A percentile compares a stretch with the other conserved stretches of the same genome.
Evolutionary conservation across 2,888 invertebrate species (phyloP).

Genomic region (Polydrusus tereticollis): DNA sequence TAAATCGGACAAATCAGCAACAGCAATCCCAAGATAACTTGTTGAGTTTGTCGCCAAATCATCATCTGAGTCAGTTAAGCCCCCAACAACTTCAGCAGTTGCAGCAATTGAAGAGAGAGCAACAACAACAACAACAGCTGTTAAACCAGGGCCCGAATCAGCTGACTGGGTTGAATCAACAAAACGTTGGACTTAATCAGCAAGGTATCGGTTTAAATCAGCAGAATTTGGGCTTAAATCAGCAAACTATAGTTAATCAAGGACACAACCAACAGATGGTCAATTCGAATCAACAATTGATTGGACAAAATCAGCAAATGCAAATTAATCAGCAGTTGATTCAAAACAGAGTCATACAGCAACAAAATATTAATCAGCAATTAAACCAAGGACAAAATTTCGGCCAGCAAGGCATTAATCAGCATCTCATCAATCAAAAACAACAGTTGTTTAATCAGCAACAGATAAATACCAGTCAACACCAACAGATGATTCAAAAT

Average conservation of each 20-base stretch:
- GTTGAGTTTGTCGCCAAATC: constrained; percentile 47
- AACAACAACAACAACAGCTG: constrained; percentile 62
- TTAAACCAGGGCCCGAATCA: constrained; percentile 47
- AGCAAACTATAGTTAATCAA: constrained; percentile 52
- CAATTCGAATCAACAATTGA: constrained; percentile 70
- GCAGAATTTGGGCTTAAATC: constrained; percentile 69
- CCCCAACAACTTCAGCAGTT: constrained; percentile 55
- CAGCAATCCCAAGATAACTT: constrained; percentile 30
- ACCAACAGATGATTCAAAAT: constrained; percentile 70
- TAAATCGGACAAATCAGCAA: constrained; percentile 33
- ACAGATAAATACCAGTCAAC: constrained; percentile 56
- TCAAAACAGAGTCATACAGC: constrained; percentile 41
- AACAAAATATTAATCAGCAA: constrained; percentile 23
- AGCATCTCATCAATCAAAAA: constrained; percentile 51
- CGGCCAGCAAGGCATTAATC: constrained; percentile 43
- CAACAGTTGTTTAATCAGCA: constrained; percentile 58
- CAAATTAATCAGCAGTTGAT: constrained; percentile 49
- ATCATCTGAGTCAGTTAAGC: constrained; percentile 64
- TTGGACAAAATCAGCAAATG: constrained; percentile 67
- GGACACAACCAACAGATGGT: constrained; percentile 27
- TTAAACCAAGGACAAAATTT: constrained; percentile 25
- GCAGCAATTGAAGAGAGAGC: constrained; percentile 43
- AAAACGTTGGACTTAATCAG: constrained; percentile 29
- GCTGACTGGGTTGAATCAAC: constrained; percentile 22
- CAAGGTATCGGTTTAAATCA: constrained; percentile 59